Evolutionary conservation across 1,140 invertebrate genomes (phyloP), one percentile per base, ranked within the genome.

Genomic region (Carcinoscorpius rotundicauda): DNA sequence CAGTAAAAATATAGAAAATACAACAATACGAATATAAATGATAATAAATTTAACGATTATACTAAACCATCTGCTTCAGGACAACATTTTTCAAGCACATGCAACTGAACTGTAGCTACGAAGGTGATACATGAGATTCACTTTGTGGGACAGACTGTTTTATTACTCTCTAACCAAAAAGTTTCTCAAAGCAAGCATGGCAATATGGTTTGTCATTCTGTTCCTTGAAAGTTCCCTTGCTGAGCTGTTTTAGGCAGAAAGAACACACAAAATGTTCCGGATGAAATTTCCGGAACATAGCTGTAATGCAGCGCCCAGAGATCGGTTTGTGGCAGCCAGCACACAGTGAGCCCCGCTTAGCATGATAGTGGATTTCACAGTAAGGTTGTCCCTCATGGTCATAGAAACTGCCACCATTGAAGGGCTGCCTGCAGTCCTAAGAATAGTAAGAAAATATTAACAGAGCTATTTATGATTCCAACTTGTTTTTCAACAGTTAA

Each of bases 281-380:
- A 78, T 99, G 96, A 81, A 97, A 99, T 80, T 98, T 98, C 62
- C 91, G 84, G 78, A 94, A 97, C 95, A 99, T 97, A 63, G 96
- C 96, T 4, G 95, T 98, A 75, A 98, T 97, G 77, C 96, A 98
- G n/a, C 94, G 88, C 64, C 95, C 87, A 66, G 90, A 91, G 73
- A 97, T 97, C 6, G 95, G 93, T 75, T 97, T 96, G 75, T 95
- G 92, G 76, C 96, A 99, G 60, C 92, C 91, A 69, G 93, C 92
- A 78, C 96, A 99, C 0, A 98, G 81, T 0, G 94, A 97, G 50
- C 95, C 96, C 51, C 92, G 82, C 76, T 95, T 94, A 64, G 91
- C 88, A 76, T 98, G 94, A 77, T 98, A 98, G 78, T 98, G 95
- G 4, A 91, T 95, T 78, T 98, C 94, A 76, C 96, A 98, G 76